Percentiles rank a stretch among this genome's conserved stretches.
phyloP scores from a whole-genome alignment of 2,797 vertebrate species.

The Craterocephalus amniculus region DNA sequence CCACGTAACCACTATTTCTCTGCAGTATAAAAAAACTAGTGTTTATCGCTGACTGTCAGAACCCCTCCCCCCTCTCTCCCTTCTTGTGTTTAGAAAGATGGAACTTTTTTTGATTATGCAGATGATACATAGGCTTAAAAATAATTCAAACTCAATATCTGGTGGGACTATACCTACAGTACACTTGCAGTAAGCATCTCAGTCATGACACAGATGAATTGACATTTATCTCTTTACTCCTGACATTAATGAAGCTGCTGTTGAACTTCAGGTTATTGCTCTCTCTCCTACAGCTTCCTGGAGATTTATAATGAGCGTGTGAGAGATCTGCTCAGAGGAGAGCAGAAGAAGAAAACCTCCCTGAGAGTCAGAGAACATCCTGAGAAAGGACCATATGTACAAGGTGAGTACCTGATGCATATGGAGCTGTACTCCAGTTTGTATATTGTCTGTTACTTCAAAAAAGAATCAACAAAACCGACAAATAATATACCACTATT shows the following conservation, averaged over 20 bases:
- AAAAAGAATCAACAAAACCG: no score
- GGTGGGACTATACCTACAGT: not conserved
- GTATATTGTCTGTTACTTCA: not conserved
- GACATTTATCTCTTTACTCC: not conserved
- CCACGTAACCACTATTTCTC: not conserved
- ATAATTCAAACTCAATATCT: not conserved
- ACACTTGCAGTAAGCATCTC: not conserved
- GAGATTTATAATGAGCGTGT: slow-evolving; percentile 99
- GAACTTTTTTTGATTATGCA: not conserved
- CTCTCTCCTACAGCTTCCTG: slow-evolving; percentile 85
- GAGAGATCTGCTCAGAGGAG: slow-evolving; percentile 88
- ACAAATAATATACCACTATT: no score
- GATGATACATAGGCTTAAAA: not conserved
- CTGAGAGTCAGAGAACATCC: slow-evolving; percentile 95
- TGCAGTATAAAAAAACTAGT: no score
- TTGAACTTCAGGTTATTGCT: not conserved
- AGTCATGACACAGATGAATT: not conserved
- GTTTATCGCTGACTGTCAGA: no score
- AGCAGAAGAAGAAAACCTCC: slow-evolving; percentile 87
- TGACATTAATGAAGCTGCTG: not conserved
- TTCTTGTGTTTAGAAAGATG: not conserved
- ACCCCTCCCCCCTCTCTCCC: no score
- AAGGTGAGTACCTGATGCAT: slow-evolving; percentile 82
- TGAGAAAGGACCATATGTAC: slow-evolving; percentile 95
- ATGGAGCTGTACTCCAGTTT: not conserved